phyloP scores from a whole-genome alignment of 2,797 vertebrate species.

The Enteromius treurensis region DNA sequence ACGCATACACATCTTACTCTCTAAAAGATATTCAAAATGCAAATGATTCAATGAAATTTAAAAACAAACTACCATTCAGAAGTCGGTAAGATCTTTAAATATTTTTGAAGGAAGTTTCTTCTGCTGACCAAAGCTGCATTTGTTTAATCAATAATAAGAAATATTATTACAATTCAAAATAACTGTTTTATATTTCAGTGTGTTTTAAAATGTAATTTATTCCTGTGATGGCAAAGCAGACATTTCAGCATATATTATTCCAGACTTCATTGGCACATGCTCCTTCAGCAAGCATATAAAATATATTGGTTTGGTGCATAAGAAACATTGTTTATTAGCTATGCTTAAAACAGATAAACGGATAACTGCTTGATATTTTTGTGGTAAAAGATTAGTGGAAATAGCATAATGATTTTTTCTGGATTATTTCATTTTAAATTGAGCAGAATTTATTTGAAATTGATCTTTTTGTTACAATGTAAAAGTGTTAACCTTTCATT shows the following conservation, averaged over 20 bases:
- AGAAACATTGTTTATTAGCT: neutral
- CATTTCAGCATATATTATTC: neutral
- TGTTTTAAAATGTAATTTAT: neutral
- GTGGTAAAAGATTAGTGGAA: neutral
- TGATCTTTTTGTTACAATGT: too few relatives aligned
- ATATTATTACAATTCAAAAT: neutral
- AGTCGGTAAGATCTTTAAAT: neutral
- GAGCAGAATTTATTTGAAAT: too few relatives aligned
- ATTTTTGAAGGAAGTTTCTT: neutral
- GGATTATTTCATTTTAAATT: too few relatives aligned
- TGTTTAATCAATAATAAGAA: neutral
- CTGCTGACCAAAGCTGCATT: neutral
- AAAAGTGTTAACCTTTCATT: too few relatives aligned
- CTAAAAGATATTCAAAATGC: neutral
- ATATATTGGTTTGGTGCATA: neutral
- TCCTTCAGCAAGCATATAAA: too few relatives aligned
- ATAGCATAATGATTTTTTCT: too few relatives aligned
- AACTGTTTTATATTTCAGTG: neutral
- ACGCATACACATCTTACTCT: neutral
- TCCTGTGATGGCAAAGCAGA: neutral
- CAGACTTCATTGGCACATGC: too few relatives aligned
- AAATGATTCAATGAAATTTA: neutral
- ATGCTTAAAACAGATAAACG: neutral
- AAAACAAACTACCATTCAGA: neutral
- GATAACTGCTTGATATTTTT: neutral